phyloP scores from a whole-genome alignment of 2,797 vertebrate genomes.

The Channa striata region DNA sequence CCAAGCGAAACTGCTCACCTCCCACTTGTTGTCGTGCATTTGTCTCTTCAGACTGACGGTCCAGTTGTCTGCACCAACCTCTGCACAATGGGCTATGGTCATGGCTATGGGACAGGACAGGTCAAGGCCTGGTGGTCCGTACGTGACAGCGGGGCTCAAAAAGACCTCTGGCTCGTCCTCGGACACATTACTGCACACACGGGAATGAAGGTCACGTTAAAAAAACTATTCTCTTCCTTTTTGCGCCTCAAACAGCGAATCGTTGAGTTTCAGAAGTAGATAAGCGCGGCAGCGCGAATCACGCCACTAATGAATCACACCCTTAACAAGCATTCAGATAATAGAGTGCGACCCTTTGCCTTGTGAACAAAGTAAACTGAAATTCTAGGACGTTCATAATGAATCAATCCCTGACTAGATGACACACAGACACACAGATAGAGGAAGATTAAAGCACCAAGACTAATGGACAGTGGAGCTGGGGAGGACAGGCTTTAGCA shows the following conservation, averaged over 20 bases:
- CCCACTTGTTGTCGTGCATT: slow-evolving; percentile 90
- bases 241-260: not conserved
- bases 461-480: slow-evolving; percentile 79
- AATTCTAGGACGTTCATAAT: slow-evolving; percentile 69
- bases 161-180: slow-evolving; percentile 90
- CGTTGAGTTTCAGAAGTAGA: not conserved
- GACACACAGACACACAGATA: slow-evolving; percentile 76
- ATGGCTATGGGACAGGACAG: slow-evolving; percentile 90
- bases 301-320: slow-evolving; percentile 27
- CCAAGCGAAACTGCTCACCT: slow-evolving; percentile 82
- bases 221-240: not conserved
- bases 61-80: slow-evolving; percentile 89
- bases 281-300: slow-evolving; percentile 10
- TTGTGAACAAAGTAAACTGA: slow-evolving; percentile 65
- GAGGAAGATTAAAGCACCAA: slow-evolving; percentile 80
- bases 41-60: slow-evolving; percentile 89
- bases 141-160: slow-evolving; percentile 91
- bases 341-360: slow-evolving; percentile 43
- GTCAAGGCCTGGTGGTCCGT: slow-evolving; percentile 88
- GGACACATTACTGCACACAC: slow-evolving; percentile 68
- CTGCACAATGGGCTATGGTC: slow-evolving; percentile 92
- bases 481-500: slow-evolving; percentile 77
- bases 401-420: slow-evolving; percentile 76
- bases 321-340: slow-evolving; percentile 46
- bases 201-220: not conserved